These are phyloP conservation scores for Columba guinea DNA, from an alignment of 2,797 vertebrate species.

Conservation along the genomic window DNA sequence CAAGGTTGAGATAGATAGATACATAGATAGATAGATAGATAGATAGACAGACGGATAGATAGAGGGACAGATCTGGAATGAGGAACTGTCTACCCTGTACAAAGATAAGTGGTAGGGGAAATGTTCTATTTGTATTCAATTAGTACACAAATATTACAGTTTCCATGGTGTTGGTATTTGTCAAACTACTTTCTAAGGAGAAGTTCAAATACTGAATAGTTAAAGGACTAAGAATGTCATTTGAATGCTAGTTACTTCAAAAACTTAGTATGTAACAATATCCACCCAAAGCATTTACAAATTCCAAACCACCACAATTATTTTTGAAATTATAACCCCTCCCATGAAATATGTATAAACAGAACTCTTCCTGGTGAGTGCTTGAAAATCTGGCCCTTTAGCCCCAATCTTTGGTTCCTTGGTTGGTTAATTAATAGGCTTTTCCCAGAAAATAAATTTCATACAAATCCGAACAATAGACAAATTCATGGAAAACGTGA, in stretches of 20 bases:
- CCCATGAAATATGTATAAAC: constrained; percentile 70
- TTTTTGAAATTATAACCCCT: constrained; percentile 70
- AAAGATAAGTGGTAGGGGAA: constrained; percentile 36
- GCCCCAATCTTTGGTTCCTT: constrained; percentile 24
- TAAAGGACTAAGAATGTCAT: constrained; percentile 58
- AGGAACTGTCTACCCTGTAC: constrained; percentile 22
- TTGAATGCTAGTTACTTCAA: constrained; percentile 60
- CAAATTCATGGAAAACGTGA: constrained; percentile 54
- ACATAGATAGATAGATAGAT: background rate
- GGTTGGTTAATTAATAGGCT: constrained; percentile 54
- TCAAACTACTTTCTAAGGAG: constrained; percentile 55
- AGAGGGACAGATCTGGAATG: constrained; percentile 31
- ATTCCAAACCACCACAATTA: constrained; percentile 70
- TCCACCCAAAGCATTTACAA: constrained; percentile 61
- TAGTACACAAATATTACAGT: constrained; percentile 66
- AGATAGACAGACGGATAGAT: background rate
- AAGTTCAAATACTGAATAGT: constrained; percentile 65
- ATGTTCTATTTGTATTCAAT: constrained; percentile 34
- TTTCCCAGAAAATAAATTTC: constrained; percentile 61
- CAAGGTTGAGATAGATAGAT: background rate
- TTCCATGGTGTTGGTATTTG: constrained; percentile 66
- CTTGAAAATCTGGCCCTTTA: constrained; percentile 65
- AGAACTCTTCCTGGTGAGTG: constrained; percentile 52
- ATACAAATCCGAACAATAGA: constrained; percentile 58
- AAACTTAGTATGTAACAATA: constrained; percentile 61